Conservation (phyloP, 2,113 vertebrate species). For the Chrysochloris asiatica region DNA sequence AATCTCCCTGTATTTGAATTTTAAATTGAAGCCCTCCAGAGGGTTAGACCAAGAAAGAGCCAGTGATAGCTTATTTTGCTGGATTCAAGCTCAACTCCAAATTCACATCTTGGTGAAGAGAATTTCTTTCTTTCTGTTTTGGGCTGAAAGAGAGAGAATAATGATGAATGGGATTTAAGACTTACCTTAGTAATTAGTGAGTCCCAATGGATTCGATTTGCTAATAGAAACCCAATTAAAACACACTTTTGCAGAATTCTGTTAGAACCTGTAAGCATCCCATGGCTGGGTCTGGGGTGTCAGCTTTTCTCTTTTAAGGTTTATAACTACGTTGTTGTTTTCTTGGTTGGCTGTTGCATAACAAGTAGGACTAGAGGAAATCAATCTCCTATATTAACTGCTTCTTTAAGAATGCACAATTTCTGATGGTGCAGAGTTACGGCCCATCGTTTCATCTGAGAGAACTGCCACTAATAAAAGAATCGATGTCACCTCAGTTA, state of each 20-base stretch:
- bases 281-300: constrained; percentile 57
- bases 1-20: constrained; percentile 80
- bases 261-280: constrained; percentile 58
- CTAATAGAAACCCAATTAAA: constrained; percentile 74
- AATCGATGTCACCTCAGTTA: background rate
- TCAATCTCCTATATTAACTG: constrained; percentile 30
- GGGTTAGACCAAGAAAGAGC: constrained; percentile 75
- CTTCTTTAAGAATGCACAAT: constrained; percentile 14
- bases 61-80: constrained; percentile 70
- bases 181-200: constrained; percentile 66
- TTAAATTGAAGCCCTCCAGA: constrained; percentile 70
- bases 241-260: constrained; percentile 59
- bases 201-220: constrained; percentile 59
- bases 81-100: constrained; percentile 71
- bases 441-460: constrained; percentile 23
- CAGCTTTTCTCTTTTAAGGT: constrained; percentile 41
- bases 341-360: constrained; percentile 52
- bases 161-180: constrained; percentile 61
- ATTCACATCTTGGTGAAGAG: constrained; percentile 69
- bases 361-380: constrained; percentile 43
- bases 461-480: constrained; percentile 24
- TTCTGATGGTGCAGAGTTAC: constrained; percentile 2
- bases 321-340: constrained; percentile 62
- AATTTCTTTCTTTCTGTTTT: constrained; percentile 60
- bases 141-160: constrained; percentile 62